These are phyloP conservation scores for Hylia prasina DNA, from an alignment of 2,113 vertebrate species.

Conservation along the genomic window DNA sequence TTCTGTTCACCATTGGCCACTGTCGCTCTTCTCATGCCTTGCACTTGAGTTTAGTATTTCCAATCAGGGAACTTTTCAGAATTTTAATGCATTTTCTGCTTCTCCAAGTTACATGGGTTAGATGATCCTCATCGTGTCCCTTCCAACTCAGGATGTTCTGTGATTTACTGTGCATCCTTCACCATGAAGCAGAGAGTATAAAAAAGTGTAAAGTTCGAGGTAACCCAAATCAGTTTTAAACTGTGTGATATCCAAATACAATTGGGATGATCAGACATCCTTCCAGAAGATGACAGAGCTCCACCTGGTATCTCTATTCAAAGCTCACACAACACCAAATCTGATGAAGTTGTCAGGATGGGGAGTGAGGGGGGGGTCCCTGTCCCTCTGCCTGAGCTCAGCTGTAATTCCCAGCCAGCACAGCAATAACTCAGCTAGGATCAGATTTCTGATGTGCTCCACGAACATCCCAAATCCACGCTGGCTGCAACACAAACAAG, in stretches of 20 bases:
- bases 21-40: neutral
- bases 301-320: rapidly evolving
- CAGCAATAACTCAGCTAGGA: neutral
- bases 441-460: neutral
- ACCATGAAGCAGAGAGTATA: neutral
- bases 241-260: neutral
- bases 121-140: rapidly evolving
- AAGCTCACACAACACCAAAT: neutral
- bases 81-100: neutral
- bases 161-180: neutral
- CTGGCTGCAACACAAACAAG: neutral
- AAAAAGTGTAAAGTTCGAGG: neutral
- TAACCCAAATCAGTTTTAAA: neutral
- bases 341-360: neutral
- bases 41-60: neutral
- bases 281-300: neutral
- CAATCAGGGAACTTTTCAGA: neutral
- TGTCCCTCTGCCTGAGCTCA: neutral
- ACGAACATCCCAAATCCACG: rapidly evolving
- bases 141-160: rapidly evolving
- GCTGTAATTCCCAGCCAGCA: neutral
- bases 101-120: neutral
- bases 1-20: neutral
- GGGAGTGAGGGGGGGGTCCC: neutral
- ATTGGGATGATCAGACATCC: rapidly evolving